Evolutionary conservation across 2,113 vertebrate species (phyloP).

Genomic region (Tragelaphus imberbis): DNA sequence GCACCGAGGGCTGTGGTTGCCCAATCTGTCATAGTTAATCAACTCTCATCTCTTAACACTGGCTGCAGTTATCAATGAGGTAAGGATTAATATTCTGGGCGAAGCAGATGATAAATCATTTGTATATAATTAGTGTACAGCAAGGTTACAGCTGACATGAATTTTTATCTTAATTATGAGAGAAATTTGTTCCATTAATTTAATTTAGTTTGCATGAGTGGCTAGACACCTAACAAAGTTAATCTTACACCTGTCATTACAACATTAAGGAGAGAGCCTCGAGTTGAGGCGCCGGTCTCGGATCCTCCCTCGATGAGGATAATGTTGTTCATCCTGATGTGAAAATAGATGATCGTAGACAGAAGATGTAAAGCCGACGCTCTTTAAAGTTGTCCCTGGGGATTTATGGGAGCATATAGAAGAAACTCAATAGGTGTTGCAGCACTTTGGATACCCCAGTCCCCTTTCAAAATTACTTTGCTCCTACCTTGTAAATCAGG

Average conservation of each 20-base stretch:
- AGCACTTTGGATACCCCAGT: slow-evolving; percentile 36
- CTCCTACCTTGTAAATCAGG: slow-evolving; percentile 43
- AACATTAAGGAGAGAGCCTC: slow-evolving; percentile 81
- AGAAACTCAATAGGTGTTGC: slow-evolving; percentile 49
- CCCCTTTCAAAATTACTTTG: slow-evolving; percentile 57
- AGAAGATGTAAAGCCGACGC: slow-evolving; percentile 73
- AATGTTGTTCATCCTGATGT: slow-evolving; percentile 79
- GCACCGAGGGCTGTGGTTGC: slow-evolving; percentile 82
- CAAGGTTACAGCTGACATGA: slow-evolving; percentile 95
- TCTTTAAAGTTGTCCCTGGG: slow-evolving; percentile 73
- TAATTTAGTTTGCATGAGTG: slow-evolving; percentile 93
- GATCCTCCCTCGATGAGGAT: slow-evolving; percentile 72
- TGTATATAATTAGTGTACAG: slow-evolving; percentile 96
- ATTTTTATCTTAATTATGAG: slow-evolving; percentile 99
- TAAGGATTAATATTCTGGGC: slow-evolving; percentile 92
- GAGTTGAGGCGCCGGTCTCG: slow-evolving; percentile 70
- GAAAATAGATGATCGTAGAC: slow-evolving; percentile 78
- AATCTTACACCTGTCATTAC: slow-evolving; percentile 94
- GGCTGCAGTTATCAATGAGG: slow-evolving; percentile 91
- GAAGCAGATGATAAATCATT: slow-evolving; percentile 96
- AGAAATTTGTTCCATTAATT: slow-evolving; percentile 98
- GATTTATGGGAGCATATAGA: slow-evolving; percentile 71
- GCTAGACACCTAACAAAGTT: slow-evolving; percentile 90
- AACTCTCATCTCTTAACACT: slow-evolving; percentile 91
- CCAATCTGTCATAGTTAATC: slow-evolving; percentile 95